Conservation (phyloP, 2,113 vertebrate genomes). For the Ranitomeya imitator region DNA sequence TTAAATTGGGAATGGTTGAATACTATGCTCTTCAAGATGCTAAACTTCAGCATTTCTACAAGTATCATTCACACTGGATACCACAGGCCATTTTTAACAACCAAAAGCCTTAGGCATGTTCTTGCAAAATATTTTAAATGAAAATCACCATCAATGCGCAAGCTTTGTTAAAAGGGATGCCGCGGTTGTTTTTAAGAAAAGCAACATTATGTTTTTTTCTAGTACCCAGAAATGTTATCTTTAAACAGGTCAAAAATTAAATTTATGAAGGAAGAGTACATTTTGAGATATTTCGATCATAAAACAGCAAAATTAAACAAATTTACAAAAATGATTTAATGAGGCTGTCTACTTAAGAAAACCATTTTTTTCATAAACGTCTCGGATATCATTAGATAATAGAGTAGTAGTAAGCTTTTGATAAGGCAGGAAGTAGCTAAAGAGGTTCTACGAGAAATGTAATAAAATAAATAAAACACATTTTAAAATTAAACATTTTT, state of each 20-base stretch:
- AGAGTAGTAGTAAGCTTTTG: too few relatives aligned
- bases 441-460: too few relatives aligned
- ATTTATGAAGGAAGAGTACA: too few relatives aligned
- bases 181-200: not conserved
- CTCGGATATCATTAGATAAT: too few relatives aligned
- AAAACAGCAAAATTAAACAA: too few relatives aligned
- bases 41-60: slow-evolving; percentile 61
- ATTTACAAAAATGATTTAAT: too few relatives aligned
- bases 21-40: slow-evolving; percentile 61
- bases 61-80: slow-evolving; percentile 34
- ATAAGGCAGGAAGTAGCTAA: too few relatives aligned
- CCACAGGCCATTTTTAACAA: slow-evolving; percentile 11
- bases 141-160: not conserved
- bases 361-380: too few relatives aligned
- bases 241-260: not conserved
- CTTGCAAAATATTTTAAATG: not conserved
- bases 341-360: too few relatives aligned
- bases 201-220: not conserved
- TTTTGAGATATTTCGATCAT: too few relatives aligned
- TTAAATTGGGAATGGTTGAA: slow-evolving; percentile 57
- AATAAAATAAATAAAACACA: too few relatives aligned
- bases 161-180: not conserved
- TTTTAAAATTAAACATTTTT: too few relatives aligned
- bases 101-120: slow-evolving; percentile 3
- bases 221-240: not conserved